Percentiles rank a stretch among this genome's conserved stretches.
These are phyloP conservation scores for Acromyrmex charruanus DNA, from an alignment of 1,140 invertebrate genomes.

Conservation along the genomic window DNA sequence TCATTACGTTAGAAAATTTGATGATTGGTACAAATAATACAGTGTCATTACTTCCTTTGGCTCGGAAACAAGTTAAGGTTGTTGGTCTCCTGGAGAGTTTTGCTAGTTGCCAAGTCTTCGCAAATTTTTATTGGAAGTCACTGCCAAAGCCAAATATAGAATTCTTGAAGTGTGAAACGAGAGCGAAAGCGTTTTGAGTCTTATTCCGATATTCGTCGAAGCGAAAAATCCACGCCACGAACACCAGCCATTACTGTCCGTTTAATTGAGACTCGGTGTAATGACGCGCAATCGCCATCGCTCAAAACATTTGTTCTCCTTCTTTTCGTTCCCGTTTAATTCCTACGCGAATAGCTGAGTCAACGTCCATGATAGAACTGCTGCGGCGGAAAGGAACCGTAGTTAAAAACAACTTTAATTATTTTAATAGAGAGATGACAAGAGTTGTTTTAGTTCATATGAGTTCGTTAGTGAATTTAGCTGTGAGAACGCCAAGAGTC, in stretches of 20 bases:
- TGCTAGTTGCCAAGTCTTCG: constrained; percentile 24
- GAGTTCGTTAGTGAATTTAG: constrained; percentile 52
- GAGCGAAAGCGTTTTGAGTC: constrained; percentile 45
- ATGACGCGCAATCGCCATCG: constrained; percentile 35
- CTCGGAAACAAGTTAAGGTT: constrained; percentile 4
- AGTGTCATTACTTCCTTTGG: constrained; percentile 4
- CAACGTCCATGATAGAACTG: constrained; percentile 35
- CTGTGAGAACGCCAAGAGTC: background rate
- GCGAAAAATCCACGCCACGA: constrained; percentile 24
- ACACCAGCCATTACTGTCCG: constrained; percentile 2
- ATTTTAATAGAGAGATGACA: constrained; percentile 60
- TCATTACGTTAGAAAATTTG: constrained; percentile 23
- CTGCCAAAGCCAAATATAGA: constrained; percentile 3
- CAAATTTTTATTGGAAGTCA: constrained; percentile 27
- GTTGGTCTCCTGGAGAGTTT: constrained; percentile 9
- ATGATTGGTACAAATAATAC: background rate
- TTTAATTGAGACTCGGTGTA: constrained; percentile 39
- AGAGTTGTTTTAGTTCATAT: constrained; percentile 32
- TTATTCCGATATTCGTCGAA: constrained; percentile 20
- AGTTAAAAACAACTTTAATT: constrained; percentile 63
- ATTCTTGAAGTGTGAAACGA: constrained; percentile 26
- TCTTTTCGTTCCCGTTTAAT: background rate
- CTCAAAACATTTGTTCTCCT: constrained; percentile 37
- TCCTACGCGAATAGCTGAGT: constrained; percentile 29
- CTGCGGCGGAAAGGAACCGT: constrained; percentile 12